Evolutionary conservation across 2,113 vertebrate genomes (phyloP).

Genomic region (Rhinolophus sinicus): DNA sequence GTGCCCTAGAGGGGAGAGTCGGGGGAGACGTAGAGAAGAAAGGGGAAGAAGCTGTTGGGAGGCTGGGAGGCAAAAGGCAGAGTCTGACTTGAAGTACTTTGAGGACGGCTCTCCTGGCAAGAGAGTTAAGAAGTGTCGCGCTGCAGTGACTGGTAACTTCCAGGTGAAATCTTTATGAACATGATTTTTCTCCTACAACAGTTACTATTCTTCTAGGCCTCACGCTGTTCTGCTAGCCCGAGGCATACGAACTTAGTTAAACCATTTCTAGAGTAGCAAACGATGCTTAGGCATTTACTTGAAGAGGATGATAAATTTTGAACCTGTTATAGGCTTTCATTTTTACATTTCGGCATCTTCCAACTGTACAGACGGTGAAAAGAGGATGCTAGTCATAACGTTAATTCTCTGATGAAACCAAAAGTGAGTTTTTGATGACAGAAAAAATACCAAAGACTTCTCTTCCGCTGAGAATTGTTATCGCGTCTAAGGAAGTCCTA

Average conservation of each 20-base stretch:
- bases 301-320: background rate
- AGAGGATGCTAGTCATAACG: background rate
- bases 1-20: background rate
- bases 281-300: background rate
- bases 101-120: accelerated
- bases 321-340: background rate
- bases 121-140: background rate
- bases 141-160: background rate
- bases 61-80: background rate
- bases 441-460: background rate
- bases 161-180: background rate
- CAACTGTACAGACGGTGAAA: background rate
- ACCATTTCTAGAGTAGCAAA: background rate
- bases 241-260: background rate
- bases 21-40: background rate
- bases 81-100: background rate
- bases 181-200: background rate
- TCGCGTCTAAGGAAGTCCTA: slow-evolving; percentile 10
- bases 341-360: background rate
- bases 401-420: slow-evolving; percentile 30
- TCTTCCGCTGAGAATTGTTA: slow-evolving; percentile 48
- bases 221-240: background rate
- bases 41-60: background rate
- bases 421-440: slow-evolving; percentile 46
- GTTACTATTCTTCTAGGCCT: background rate